Conservation (phyloP, 2,797 vertebrate species). For the Scomberomorus guttatus region DNA sequence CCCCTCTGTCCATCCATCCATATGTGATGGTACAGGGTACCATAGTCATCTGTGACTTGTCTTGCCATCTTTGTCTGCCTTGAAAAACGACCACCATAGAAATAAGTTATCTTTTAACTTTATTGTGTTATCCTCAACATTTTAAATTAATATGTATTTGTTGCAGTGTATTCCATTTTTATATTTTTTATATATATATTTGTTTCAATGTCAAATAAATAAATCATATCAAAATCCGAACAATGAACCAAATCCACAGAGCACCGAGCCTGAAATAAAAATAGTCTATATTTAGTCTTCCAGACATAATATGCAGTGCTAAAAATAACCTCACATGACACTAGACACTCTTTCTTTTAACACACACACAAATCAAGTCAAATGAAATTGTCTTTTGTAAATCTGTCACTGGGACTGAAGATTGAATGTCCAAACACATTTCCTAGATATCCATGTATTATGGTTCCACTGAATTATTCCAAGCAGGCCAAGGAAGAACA, state of each 20-base stretch:
- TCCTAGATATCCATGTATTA: constrained; percentile 6
- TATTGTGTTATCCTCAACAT: too few species aligned
- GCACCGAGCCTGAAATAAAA: not conserved
- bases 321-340: constrained; percentile 45
- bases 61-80: too few species aligned
- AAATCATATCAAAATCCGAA: too few species aligned
- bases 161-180: not conserved
- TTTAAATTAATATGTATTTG: too few species aligned
- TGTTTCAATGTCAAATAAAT: too few species aligned
- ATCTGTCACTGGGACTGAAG: constrained; percentile 1
- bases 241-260: constrained; percentile 36
- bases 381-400: not conserved
- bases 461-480: constrained; percentile 15
- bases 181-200: too few species aligned
- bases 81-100: too few species aligned
- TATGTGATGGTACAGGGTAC: too few species aligned
- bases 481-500: constrained; percentile 4
- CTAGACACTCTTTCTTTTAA: not conserved
- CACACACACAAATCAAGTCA: constrained; percentile 12
- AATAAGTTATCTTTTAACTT: too few species aligned
- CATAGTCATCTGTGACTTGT: too few species aligned
- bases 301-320: constrained; percentile 19
- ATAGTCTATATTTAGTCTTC: constrained; percentile 4
- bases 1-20: constrained; percentile 9
- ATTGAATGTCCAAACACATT: constrained; percentile 13